phyloP scores from a whole-genome alignment of 2,888 invertebrate species.

The Congeria kusceri region DNA sequence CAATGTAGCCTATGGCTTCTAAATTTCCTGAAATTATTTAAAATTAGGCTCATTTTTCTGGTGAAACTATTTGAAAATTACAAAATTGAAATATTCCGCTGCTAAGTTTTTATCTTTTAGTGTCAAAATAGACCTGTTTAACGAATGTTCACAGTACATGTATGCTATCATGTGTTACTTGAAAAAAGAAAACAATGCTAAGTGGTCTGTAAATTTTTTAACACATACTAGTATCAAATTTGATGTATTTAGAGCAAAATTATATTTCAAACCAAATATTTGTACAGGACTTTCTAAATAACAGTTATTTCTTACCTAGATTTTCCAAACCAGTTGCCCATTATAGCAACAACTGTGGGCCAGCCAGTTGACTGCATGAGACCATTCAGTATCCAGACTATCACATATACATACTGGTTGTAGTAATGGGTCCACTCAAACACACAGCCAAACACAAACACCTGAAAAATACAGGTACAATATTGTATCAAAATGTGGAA shows the following conservation, averaged over 20 bases:
- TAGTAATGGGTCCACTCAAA: conserved; percentile 85
- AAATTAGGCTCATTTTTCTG: neutral
- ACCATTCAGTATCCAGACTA: conserved; percentile 86
- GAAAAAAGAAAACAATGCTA: too few relatives aligned
- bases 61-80: neutral
- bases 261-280: too few relatives aligned
- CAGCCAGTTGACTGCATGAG: conserved; percentile 86
- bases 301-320: conserved; percentile 72
- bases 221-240: too few relatives aligned
- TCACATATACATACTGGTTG: conserved; percentile 84
- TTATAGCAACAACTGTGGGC: conserved; percentile 86
- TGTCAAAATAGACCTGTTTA: too few relatives aligned
- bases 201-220: too few relatives aligned
- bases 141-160: too few relatives aligned
- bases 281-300: neutral
- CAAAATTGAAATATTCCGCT: too few relatives aligned
- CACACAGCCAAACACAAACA: conserved; percentile 86
- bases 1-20: too few relatives aligned
- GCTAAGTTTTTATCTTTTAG: too few relatives aligned
- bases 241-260: too few relatives aligned
- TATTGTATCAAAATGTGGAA: too few relatives aligned
- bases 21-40: neutral
- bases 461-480: conserved; percentile 59
- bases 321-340: conserved; percentile 87
- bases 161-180: too few relatives aligned